These are phyloP conservation scores for Notechis scutatus DNA, from an alignment of 2,113 vertebrate genomes.

Conservation along the genomic window DNA sequence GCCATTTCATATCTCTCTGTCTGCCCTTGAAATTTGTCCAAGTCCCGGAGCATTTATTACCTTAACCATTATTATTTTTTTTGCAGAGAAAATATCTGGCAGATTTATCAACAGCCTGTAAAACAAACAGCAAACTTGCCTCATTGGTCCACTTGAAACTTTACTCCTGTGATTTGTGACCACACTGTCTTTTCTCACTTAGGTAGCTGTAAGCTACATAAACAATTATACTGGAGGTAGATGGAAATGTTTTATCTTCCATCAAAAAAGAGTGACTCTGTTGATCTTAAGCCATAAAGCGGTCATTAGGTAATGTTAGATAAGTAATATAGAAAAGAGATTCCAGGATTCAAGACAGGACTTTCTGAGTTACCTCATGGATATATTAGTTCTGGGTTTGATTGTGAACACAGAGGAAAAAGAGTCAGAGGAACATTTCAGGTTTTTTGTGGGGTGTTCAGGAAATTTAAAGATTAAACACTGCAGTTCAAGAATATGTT, in stretches of 20 bases:
- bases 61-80: background rate
- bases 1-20: slow-evolving; percentile 31
- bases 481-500: slow-evolving; percentile 14
- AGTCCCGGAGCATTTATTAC: slow-evolving; percentile 15
- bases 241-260: slow-evolving; percentile 6
- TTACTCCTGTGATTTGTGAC: slow-evolving; percentile 41
- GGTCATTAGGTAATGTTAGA: background rate
- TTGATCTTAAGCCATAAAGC: background rate
- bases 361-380: background rate
- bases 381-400: background rate
- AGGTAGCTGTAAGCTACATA: slow-evolving; percentile 23
- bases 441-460: background rate
- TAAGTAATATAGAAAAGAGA: background rate
- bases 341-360: background rate
- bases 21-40: slow-evolving; percentile 25
- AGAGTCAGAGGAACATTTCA: background rate
- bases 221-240: slow-evolving; percentile 30
- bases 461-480: slow-evolving; percentile 37
- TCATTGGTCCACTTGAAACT: background rate
- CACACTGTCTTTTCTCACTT: background rate
- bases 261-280: background rate
- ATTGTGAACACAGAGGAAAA: background rate
- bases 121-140: background rate
- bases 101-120: slow-evolving; percentile 44
- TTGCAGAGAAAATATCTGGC: slow-evolving; percentile 20